Conservation (phyloP, 1,140 invertebrate genomes). For the Sitodiplosis mosellana region DNA sequence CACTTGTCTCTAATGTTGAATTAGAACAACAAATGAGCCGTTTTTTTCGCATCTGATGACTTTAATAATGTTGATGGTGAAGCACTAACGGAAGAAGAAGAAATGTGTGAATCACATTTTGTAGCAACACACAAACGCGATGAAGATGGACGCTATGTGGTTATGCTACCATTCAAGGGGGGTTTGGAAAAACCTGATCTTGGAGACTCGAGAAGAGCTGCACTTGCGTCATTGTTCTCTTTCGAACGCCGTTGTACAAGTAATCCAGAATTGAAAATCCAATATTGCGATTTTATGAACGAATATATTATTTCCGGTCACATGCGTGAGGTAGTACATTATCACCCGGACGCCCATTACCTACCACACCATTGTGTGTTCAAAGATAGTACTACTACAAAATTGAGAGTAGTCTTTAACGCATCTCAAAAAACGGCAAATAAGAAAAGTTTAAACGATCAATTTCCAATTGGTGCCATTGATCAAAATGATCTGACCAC, state of each 20-base stretch:
- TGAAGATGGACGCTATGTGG: background rate
- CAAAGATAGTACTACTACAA: constrained; percentile 13
- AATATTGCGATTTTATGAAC: constrained; percentile 11
- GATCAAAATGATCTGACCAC: constrained; percentile 18
- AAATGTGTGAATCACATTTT: background rate
- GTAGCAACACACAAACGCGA: background rate
- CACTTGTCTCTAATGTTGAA: background rate
- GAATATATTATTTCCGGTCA: constrained; percentile 15
- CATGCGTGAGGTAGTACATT: constrained; percentile 10
- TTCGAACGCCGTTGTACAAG: background rate
- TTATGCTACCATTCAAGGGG: background rate
- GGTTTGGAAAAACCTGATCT: background rate
- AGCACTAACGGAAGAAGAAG: background rate
- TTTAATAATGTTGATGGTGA: background rate
- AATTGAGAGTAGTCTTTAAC: constrained; percentile 19
- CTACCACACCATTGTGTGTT: constrained; percentile 23
- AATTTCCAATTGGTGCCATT: constrained; percentile 14
- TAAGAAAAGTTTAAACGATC: constrained; percentile 15
- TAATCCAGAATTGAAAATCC: background rate
- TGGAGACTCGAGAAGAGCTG: background rate
- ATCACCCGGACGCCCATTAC: constrained; percentile 10
- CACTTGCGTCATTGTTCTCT: background rate
- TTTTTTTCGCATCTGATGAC: background rate
- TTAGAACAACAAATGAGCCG: background rate
- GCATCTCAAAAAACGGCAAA: constrained; percentile 11